Base-by-base conservation (phyloP, 2,888 invertebrate genomes). In the Glaucopsyche alexis region DNA sequence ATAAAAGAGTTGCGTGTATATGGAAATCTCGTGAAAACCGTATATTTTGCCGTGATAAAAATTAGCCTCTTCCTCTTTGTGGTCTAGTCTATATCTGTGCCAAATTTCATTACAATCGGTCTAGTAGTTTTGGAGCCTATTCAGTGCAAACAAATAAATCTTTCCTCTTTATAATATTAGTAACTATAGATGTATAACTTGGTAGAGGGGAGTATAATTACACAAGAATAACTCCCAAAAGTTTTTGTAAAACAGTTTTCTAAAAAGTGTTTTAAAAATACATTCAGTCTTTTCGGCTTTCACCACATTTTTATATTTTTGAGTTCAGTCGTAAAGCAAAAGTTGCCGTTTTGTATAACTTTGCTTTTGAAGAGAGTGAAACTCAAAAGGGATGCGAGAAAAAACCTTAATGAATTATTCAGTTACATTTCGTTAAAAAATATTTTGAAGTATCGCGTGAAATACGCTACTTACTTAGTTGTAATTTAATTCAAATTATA, bases 291-390 rank as follows among this genome's bases (percentile, higher is more conserved):
- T 55, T 60, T 14, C 13, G 60, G 29, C 60, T 38, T 60, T 29
- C 29, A 13, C 14, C 29, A 38, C 60, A 60, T 60, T 60, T 60
- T 60, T 38, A 38, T 38, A 38, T 60, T 38, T 60, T 29, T 38
- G 60, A 38, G 29, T 60, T 55, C 6, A 38, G 29, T 60, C 60
- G 38, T 60, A 60, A 60, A 60, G 60, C 60, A 38, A 60, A 60
- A 60, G 60, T 60, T 29, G 29, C 13, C 29, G 60, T 60, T 60
- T 60, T 60, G 29, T 60, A 13, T 60, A 60, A 60, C 60, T 38
- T 60, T 60, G 60, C 60, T 60, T 60, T 60, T 60, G 60, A 60
- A 60, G 60, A 60, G 60, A 38, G 13, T 13, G 60, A 13, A 38
- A 60, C 60, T 60, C 29, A 13, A 38, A 60, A 60, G 29, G 60